Evolutionary conservation across 2,797 vertebrate genomes (phyloP).

Genomic region (Coendou prehensilis): DNA sequence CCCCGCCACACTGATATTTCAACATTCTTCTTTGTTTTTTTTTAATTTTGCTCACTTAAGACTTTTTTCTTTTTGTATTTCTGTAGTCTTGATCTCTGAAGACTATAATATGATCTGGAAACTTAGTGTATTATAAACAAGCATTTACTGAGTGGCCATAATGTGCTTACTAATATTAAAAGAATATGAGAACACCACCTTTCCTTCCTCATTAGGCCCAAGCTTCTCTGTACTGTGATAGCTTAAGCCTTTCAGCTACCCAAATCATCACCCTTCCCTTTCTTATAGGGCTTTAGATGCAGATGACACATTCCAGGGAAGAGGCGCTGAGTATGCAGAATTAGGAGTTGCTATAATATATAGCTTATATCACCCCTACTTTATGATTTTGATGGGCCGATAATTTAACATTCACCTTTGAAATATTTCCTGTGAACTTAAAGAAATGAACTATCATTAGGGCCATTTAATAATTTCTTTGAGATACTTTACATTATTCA

Average conservation of each 20-base stretch:
- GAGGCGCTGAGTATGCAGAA: background rate
- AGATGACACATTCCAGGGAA: background rate
- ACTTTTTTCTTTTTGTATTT: slow-evolving; percentile 48
- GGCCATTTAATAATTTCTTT: slow-evolving; percentile 30
- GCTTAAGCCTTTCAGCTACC: background rate
- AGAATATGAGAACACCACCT: background rate
- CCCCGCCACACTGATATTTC: background rate
- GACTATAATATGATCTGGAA: slow-evolving; percentile 45
- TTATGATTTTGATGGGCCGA: background rate
- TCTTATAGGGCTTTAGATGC: background rate
- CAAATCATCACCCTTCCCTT: background rate
- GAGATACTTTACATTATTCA: background rate
- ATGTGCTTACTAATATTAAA: background rate
- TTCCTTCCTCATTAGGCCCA: background rate
- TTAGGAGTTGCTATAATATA: background rate
- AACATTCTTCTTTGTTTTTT: background rate
- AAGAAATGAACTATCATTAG: background rate
- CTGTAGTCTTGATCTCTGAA: slow-evolving; percentile 38
- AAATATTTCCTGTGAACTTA: slow-evolving; percentile 51
- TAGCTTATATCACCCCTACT: background rate
- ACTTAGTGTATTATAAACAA: background rate
- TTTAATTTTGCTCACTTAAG: slow-evolving; percentile 8
- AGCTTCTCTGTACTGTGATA: background rate
- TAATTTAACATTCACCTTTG: background rate
- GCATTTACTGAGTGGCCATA: slow-evolving; percentile 8